Evolutionary conservation across 2,797 vertebrate genomes (phyloP).

Genomic region (Pelobates cultripes): DNA sequence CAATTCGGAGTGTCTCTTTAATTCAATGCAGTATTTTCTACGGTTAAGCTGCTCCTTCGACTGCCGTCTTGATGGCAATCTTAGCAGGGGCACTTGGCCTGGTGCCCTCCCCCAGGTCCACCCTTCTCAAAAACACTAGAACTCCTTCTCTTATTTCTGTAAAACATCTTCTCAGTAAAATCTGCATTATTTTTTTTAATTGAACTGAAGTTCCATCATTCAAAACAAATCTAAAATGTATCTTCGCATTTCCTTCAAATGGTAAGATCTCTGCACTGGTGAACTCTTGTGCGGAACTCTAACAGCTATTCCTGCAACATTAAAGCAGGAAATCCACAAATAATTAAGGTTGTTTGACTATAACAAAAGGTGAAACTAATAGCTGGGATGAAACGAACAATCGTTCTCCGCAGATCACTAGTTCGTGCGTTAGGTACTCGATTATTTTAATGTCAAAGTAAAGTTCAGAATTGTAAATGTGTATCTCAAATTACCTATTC

Average conservation of each 20-base stretch:
- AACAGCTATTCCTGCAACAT: neutral
- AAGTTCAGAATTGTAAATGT: slow-evolving; percentile 36
- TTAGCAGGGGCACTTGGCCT: too few relatives aligned
- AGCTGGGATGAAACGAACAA: slow-evolving; percentile 32
- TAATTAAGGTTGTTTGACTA: slow-evolving; percentile 32
- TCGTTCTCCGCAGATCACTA: slow-evolving; percentile 39
- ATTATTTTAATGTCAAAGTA: slow-evolving; percentile 44
- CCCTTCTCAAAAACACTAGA: too few relatives aligned
- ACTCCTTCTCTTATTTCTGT: too few relatives aligned
- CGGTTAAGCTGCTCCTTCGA: too few relatives aligned
- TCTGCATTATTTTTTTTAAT: neutral
- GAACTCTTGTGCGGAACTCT: neutral
- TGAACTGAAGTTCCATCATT: neutral
- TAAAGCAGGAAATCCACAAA: slow-evolving; percentile 16
- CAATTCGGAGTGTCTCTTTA: too few relatives aligned
- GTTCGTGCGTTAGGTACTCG: slow-evolving; percentile 19
- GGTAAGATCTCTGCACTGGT: slow-evolving; percentile 3
- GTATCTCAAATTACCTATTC: neutral
- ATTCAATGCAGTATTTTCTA: too few relatives aligned
- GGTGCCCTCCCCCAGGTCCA: too few relatives aligned
- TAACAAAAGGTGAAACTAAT: slow-evolving; percentile 33
- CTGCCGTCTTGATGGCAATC: too few relatives aligned
- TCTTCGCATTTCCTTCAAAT: neutral
- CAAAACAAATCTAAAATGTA: slow-evolving; percentile 6
- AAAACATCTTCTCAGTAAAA: too few relatives aligned